Base-by-base conservation (phyloP, 2,797 vertebrate genomes). In the Sebastes dallii region DNA sequence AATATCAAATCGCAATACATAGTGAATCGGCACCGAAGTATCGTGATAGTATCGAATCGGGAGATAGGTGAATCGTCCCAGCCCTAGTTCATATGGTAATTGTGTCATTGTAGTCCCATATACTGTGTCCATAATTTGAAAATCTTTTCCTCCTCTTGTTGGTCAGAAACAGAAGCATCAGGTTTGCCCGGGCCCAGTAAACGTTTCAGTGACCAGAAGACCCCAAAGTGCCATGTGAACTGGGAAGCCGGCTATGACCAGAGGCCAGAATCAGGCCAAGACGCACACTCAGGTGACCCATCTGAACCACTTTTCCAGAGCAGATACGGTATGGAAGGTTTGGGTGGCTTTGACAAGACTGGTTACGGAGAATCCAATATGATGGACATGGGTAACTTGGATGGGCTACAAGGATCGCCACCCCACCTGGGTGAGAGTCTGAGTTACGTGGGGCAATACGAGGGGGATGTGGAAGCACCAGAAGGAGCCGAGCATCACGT, bases 181-280 rank as follows among this genome's bases (percentile, higher is more conserved):
- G 81, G 73, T 68, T 74, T 89, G 16, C 91, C 93, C 0, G 91
- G 91, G 24, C 88, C 93, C 50, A 94, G 91, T 80, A 94, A 94
- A 82, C 82, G 30, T 27, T 94, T 92, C 66, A 89, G 36, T 61
- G 92, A 94, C 67, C 92, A 93, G 72, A 94, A 92, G 77, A 86
- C 92, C 30, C 84, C 92, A 71, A 93, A 93, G 81, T 93, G 90
- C 79, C 91, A 92, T 32, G 79, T 92, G 3, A 93, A 92, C 20
- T 96, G 95, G 94, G 94, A 92, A 56, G 58, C 87, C 22, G 78
- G 89, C 64, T 90, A 94, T 56, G 85, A 86, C 69, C 94, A 93
- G 58, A 91, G 76, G 12, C 62, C 88, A n/a, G 89, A 92, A 30
- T 83, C 87, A 59, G 90, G 79, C 46, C 88, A 86, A 14, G 90